Evolutionary conservation across 2,113 vertebrate genomes (phyloP).

Genomic region (Anolis sagrei): DNA sequence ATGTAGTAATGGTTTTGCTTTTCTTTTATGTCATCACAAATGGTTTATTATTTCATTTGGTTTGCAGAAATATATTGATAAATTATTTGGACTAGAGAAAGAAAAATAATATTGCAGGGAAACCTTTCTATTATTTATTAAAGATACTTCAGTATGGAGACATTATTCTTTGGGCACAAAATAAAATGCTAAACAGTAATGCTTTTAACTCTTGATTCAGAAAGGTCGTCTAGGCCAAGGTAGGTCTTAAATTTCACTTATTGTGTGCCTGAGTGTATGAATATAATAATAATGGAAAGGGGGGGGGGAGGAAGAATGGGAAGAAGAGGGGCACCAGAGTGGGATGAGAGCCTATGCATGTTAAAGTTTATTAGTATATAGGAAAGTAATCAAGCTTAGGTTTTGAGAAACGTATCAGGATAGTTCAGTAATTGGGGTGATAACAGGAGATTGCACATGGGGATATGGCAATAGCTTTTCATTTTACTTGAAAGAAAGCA

Average conservation of each 20-base stretch:
- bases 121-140: constrained; percentile 57
- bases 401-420: background rate
- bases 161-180: constrained; percentile 39
- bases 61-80: constrained; percentile 42
- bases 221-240: constrained; percentile 48
- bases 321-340: background rate
- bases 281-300: background rate
- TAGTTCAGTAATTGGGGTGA: background rate
- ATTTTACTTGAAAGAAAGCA: background rate
- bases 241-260: constrained; percentile 48
- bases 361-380: background rate
- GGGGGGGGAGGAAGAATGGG: background rate
- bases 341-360: background rate
- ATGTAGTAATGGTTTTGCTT: constrained; percentile 22
- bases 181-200: constrained; percentile 46
- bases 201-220: constrained; percentile 51
- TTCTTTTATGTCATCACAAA: constrained; percentile 40
- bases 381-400: background rate
- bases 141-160: constrained; percentile 49
- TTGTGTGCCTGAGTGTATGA: constrained; percentile 17
- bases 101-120: constrained; percentile 37
- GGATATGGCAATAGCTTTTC: background rate
- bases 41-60: constrained; percentile 44
- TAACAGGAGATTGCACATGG: background rate
- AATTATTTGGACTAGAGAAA: constrained; percentile 33